Conservation (phyloP, 1,140 invertebrate genomes). For the Steinernema feltiae region DNA sequence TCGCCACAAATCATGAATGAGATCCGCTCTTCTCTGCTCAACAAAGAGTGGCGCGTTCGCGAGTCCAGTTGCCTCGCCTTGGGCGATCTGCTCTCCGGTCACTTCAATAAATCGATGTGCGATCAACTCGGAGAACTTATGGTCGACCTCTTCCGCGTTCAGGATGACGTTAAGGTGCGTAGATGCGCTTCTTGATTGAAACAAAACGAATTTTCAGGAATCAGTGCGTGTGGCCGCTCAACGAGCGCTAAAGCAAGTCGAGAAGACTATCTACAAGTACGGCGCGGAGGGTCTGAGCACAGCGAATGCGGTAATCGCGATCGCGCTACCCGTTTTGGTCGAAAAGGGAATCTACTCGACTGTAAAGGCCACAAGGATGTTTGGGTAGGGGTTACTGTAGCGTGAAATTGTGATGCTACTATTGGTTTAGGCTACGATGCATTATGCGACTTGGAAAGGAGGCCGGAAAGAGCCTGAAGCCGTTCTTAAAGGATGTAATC, state of each 20-base stretch:
- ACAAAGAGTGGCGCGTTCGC: constrained; percentile 76
- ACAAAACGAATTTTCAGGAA: constrained; percentile 55
- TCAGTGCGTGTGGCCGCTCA: constrained; percentile 73
- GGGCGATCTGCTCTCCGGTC: constrained; percentile 70
- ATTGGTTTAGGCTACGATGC: constrained; percentile 68
- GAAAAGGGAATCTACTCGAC: constrained; percentile 72
- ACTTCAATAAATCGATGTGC: constrained; percentile 60
- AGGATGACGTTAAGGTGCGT: constrained; percentile 79
- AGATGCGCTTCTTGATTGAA: background rate
- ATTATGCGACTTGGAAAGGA: constrained; percentile 75
- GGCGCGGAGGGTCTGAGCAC: constrained; percentile 68
- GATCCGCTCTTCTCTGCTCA: constrained; percentile 73
- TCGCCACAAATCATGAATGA: constrained; percentile 78
- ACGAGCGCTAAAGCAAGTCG: constrained; percentile 70
- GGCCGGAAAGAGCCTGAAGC: constrained; percentile 71
- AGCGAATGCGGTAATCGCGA: constrained; percentile 71
- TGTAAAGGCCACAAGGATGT: constrained; percentile 62
- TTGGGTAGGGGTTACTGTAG: background rate
- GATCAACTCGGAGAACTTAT: constrained; percentile 69
- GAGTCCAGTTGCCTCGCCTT: constrained; percentile 79
- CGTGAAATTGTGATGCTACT: background rate
- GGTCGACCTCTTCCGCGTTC: constrained; percentile 75
- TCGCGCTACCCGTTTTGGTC: constrained; percentile 74
- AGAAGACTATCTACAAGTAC: constrained; percentile 67
- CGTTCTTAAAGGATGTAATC: constrained; percentile 73